These are phyloP conservation scores for Chloropsis hardwickii DNA, from an alignment of 2,113 vertebrate species.

Conservation along the genomic window DNA sequence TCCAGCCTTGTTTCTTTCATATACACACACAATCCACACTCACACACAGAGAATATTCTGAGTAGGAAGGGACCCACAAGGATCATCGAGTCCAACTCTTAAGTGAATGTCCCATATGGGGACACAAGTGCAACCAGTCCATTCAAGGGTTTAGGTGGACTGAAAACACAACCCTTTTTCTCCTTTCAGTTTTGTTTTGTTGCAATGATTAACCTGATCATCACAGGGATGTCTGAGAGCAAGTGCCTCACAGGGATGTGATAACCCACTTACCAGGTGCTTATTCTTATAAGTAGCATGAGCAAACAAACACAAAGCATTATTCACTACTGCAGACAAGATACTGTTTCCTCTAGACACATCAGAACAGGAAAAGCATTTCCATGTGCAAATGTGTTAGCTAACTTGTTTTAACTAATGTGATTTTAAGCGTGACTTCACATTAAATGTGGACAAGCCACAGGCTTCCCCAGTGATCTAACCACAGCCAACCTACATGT, in stretches of 20 bases:
- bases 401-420: neutral
- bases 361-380: neutral
- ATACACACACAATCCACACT: neutral
- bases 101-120: neutral
- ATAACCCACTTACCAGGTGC: neutral
- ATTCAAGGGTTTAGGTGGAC: neutral
- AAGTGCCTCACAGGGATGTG: neutral
- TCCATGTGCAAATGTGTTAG: neutral
- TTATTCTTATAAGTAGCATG: neutral
- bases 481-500: neutral
- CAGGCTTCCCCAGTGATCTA: neutral
- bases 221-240: neutral
- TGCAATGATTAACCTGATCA: neutral
- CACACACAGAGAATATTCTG: neutral
- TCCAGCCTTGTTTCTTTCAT: neutral
- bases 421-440: constrained; percentile 12
- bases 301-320: neutral
- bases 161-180: neutral
- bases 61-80: neutral
- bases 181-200: neutral
- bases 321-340: neutral
- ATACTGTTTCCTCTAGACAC: neutral
- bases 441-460: neutral
- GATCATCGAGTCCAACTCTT: rapidly evolving
- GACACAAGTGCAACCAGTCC: neutral